These are phyloP conservation scores for Ceriagrion tenellum DNA, from an alignment of 2,888 invertebrate genomes.

Conservation along the genomic window DNA sequence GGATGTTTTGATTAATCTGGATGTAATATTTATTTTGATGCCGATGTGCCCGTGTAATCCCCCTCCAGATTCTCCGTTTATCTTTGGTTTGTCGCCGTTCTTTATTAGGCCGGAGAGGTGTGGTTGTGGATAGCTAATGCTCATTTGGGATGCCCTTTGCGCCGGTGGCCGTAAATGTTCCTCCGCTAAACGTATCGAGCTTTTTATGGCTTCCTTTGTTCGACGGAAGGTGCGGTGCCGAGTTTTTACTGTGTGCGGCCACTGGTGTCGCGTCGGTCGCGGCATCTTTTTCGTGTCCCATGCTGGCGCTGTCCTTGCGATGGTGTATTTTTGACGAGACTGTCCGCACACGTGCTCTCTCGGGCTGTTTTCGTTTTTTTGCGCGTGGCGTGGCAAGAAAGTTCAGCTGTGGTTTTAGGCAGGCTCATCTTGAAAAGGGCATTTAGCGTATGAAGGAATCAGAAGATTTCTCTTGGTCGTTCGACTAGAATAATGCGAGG, in stretches of 20 bases:
- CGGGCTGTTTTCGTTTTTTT: too few species aligned
- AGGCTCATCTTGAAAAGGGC: too few species aligned
- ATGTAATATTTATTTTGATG: too few species aligned
- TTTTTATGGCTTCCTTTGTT: conserved; percentile 22
- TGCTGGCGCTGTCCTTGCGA: background rate
- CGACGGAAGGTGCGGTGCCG: background rate
- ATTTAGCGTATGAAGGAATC: too few species aligned
- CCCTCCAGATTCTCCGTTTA: too few species aligned
- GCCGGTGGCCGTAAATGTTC: conserved; percentile 6
- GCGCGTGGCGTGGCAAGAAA: too few species aligned
- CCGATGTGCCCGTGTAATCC: too few species aligned
- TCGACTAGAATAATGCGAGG: too few species aligned
- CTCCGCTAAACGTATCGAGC: background rate
- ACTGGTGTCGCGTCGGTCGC: background rate
- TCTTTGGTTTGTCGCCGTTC: too few species aligned
- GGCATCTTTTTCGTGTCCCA: background rate
- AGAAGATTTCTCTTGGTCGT: too few species aligned
- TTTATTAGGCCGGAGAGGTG: background rate
- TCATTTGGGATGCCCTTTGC: background rate
- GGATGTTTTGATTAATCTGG: too few species aligned
- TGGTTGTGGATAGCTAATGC: background rate
- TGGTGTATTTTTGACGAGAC: background rate
- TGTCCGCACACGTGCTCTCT: background rate
- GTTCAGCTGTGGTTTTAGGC: too few species aligned
- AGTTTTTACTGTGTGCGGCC: background rate